A percentile compares a stretch with the other conserved stretches of the same genome.
These are phyloP conservation scores for Rhaphigaster nebulosa DNA, from an alignment of 2,888 invertebrate species.

Conservation along the genomic window DNA sequence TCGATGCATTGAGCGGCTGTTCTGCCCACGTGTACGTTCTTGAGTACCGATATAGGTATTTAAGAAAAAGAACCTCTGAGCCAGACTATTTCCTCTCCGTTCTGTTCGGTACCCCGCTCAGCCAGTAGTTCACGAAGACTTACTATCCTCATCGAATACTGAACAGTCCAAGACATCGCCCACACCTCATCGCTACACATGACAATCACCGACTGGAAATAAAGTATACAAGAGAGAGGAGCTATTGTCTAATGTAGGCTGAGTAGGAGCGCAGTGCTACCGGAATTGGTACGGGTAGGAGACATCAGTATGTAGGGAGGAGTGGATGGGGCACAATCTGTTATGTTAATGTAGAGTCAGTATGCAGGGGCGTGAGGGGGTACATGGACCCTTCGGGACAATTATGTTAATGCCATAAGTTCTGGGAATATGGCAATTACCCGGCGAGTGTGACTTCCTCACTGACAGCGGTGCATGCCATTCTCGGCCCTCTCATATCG, in stretches of 20 bases:
- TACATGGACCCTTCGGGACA: constrained; percentile 31
- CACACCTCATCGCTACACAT: constrained; percentile 3
- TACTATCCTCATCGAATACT: background rate
- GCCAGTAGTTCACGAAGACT: background rate
- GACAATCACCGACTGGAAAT: background rate
- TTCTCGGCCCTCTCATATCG: background rate
- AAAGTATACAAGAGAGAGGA: background rate
- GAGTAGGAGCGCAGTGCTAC: background rate
- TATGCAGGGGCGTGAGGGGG: background rate
- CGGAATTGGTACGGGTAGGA: constrained; percentile 17
- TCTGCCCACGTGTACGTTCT: background rate
- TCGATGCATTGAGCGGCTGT: too few relatives aligned
- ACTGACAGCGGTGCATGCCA: background rate
- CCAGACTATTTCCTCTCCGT: background rate
- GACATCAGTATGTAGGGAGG: background rate
- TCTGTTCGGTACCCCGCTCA: background rate
- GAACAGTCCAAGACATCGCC: background rate
- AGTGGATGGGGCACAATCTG: background rate
- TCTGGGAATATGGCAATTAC: constrained; percentile 48
- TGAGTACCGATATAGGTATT: background rate
- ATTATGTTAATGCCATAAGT: constrained; percentile 44
- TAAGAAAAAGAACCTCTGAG: background rate
- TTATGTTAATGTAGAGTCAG: constrained; percentile 22
- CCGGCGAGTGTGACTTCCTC: constrained; percentile 2
- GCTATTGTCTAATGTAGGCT: constrained; percentile 32